phyloP scores from a whole-genome alignment of 2,113 vertebrate genomes.

The Coptodon rendalli region DNA sequence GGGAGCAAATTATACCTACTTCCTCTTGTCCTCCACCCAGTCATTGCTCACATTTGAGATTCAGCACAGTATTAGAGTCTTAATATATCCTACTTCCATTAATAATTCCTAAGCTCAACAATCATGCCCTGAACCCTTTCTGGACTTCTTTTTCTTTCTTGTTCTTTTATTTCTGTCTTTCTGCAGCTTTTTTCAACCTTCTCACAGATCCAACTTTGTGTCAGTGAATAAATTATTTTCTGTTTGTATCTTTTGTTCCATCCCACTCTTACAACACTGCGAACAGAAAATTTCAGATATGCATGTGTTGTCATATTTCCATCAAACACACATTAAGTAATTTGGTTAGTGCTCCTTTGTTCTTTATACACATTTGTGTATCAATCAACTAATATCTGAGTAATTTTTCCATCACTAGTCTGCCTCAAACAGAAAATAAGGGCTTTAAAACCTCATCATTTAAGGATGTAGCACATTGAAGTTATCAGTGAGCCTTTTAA shows the following conservation, averaged over 20 bases:
- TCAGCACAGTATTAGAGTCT: slow-evolving; percentile 44
- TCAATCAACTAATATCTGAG: background rate
- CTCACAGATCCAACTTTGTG: background rate
- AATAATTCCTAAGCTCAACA: slow-evolving; percentile 57
- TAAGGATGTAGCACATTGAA: too few relatives aligned
- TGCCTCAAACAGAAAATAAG: background rate
- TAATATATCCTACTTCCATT: slow-evolving; percentile 58
- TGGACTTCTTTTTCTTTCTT: background rate
- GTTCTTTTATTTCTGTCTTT: background rate
- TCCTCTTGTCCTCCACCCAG: background rate
- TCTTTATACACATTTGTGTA: background rate
- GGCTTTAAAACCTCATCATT: background rate
- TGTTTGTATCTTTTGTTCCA: background rate
- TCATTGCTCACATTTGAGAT: slow-evolving; percentile 16
- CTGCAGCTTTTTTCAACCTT: background rate
- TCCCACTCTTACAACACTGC: background rate
- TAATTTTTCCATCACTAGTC: background rate
- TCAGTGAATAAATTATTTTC: background rate
- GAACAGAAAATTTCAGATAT: background rate
- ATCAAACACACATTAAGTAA: background rate
- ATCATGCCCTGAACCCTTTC: background rate
- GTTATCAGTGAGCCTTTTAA: background rate
- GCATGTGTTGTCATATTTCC: background rate
- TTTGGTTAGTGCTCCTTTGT: background rate
- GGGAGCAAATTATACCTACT: background rate